Percentiles rank a stretch among this genome's conserved stretches.
Evolutionary conservation across 92 coral and sea anemone species (phyloP).

Genomic region (Epizoanthus ramosus): DNA sequence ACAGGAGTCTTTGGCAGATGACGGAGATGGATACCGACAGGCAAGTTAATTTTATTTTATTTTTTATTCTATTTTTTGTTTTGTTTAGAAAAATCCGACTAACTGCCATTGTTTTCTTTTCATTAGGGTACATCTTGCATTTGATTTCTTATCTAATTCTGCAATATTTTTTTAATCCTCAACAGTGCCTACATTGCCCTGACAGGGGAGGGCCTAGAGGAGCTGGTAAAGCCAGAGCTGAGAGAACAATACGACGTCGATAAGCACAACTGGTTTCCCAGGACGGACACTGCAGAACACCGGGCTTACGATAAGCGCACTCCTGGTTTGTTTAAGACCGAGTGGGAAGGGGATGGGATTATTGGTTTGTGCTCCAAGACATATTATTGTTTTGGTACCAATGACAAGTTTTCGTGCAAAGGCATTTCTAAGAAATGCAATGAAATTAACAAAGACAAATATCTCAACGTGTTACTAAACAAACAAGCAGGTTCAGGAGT

Average conservation of each 20-base stretch:
- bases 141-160: no score
- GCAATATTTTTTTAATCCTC: no score
- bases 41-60: no score
- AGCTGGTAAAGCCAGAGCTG: slow-evolving; percentile 14
- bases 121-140: no score
- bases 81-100: no score
- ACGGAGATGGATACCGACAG: no score
- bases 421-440: slow-evolving; percentile 7
- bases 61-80: no score
- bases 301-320: slow-evolving; percentile 1
- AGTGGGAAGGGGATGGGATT: slow-evolving; percentile 21
- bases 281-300: slow-evolving; percentile 37
- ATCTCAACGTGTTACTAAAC: slow-evolving; percentile 6
- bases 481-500: background rate
- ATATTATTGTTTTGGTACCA: no score
- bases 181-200: slow-evolving; percentile 34
- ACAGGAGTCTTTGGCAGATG: background rate
- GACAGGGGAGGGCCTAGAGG: slow-evolving; percentile 20
- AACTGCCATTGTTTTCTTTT: no score
- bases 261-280: slow-evolving; percentile 46
- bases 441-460: slow-evolving; percentile 4
- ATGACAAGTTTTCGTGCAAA: slow-evolving; percentile 21
- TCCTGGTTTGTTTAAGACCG: slow-evolving; percentile 19
- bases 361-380: slow-evolving; percentile 13
- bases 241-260: no score